Base-by-base conservation (phyloP, 2,113 vertebrate species). In the Lucifuga dentata region DNA sequence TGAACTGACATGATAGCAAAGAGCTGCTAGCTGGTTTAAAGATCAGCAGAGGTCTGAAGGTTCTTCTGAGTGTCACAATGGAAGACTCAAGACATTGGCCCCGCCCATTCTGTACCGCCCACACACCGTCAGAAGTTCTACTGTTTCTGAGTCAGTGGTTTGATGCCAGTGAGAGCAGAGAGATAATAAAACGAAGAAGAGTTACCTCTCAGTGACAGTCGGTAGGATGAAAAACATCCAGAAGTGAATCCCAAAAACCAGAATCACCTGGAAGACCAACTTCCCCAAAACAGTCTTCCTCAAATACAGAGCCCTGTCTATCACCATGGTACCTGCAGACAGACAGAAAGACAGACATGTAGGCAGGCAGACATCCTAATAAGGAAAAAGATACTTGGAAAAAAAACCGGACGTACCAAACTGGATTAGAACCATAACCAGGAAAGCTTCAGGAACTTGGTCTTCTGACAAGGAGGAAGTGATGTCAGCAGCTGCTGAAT, bases 401-500 rank as follows among this genome's bases (percentile, higher is more conserved):
- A 59, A 39, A 3, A n/a, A 44, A n/a, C n/a, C n/a, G n/a, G 51
- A 55, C 57, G 0, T 55, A 86, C 84, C 96, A 84, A 98, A 98
- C 85, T 98, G 97, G 85, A 98, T 97, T 39, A 98, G 93, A 8
- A 98, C 95, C 96, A 98, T 98, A 58, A 98, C 96, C 76, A 98
- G 78, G 78, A 98, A 98, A 0, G 97, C 95, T 85, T 95, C 95
- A 0, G 97, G 97, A 15, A 98, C 96, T 76, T 98, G 96, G 78
- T 98, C 97, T 40, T 98, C 97, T 1, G 97, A 98, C 51, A 98
- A 90, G 0, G 96, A 98, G 46, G 96, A 97, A 5, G 96, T 97
- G 80, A 98, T 98, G 76, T 98, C 96, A 76, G 96, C 95, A 1
- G 96, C 95, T 3, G 96, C 95, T 0, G 96, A 97, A 68, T 97